A percentile compares a stretch with the other conserved stretches of the same genome.
Evolutionary conservation across 2,113 vertebrate genomes (phyloP).

Genomic region (Pseudopipra pipra): DNA sequence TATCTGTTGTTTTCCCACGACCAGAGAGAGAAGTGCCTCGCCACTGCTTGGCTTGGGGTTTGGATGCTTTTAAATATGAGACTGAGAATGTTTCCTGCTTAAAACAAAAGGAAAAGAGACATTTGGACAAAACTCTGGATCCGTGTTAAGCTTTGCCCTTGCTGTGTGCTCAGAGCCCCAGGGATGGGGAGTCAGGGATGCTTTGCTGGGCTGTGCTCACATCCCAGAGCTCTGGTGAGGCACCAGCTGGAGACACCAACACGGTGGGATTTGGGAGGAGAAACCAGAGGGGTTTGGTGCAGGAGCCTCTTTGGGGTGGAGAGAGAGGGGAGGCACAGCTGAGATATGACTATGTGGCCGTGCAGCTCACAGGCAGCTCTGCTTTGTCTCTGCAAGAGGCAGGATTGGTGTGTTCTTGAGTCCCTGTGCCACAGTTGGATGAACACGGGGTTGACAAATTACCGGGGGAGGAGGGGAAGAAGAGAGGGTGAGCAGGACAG

Average conservation of each 20-base stretch:
- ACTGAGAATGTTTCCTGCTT: background rate
- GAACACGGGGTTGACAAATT: background rate
- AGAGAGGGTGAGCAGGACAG: background rate
- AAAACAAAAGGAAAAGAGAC: background rate
- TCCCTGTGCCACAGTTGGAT: background rate
- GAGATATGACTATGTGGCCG: rapidly evolving
- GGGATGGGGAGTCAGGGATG: background rate
- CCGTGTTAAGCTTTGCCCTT: background rate
- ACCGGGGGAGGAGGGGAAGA: background rate
- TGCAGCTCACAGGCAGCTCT: background rate
- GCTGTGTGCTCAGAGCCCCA: background rate
- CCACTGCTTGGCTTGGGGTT: background rate
- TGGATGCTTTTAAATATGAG: background rate
- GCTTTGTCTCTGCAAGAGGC: background rate
- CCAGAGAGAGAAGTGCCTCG: rapidly evolving
- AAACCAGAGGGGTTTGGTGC: background rate
- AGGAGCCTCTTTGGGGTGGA: background rate
- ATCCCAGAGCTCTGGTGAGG: background rate
- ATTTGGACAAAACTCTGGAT: background rate
- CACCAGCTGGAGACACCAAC: background rate
- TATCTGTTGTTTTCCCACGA: rapidly evolving
- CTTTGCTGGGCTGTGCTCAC: background rate
- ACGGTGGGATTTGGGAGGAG: rapidly evolving
- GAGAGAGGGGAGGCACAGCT: background rate
- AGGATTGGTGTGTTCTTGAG: rapidly evolving